phyloP scores from a whole-genome alignment of 2,113 vertebrate species.

The Phocoena phocoena region DNA sequence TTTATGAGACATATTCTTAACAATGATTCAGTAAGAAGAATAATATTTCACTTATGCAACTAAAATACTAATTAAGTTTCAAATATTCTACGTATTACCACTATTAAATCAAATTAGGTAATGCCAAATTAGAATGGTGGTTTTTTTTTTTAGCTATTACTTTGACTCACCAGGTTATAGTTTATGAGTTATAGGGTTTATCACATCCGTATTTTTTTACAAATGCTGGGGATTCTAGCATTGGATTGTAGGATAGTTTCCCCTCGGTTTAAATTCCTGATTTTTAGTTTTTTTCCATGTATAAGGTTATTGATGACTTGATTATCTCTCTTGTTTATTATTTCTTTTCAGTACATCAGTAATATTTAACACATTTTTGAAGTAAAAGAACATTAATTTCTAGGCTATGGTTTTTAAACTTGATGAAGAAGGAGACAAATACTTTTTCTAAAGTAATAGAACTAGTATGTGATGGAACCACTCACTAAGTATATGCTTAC shows the following conservation, averaged over 20 bases:
- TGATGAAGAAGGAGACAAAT: background rate
- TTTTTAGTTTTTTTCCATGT: background rate
- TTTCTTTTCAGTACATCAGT: background rate
- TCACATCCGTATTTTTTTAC: background rate
- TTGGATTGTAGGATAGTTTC: background rate
- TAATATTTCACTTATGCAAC: background rate
- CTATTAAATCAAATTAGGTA: conserved; percentile 36
- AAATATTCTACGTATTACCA: background rate
- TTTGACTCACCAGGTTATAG: background rate
- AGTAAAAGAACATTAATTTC: background rate
- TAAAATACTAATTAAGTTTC: conserved; percentile 58
- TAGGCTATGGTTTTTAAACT: background rate
- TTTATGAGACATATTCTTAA: conserved; percentile 55
- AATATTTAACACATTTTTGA: background rate
- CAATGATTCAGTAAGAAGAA: conserved; percentile 66
- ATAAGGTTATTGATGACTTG: background rate
- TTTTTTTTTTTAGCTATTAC: background rate
- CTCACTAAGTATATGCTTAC: background rate
- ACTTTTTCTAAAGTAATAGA: background rate
- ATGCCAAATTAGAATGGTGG: background rate
- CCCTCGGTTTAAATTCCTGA: background rate
- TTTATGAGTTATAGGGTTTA: background rate
- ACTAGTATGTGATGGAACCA: background rate
- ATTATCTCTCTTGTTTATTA: background rate
- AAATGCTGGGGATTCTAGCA: background rate